Percentiles rank a stretch among this genome's conserved stretches.
Conservation (phyloP, 2,888 invertebrate genomes). For the Bombylius discolor region DNA sequence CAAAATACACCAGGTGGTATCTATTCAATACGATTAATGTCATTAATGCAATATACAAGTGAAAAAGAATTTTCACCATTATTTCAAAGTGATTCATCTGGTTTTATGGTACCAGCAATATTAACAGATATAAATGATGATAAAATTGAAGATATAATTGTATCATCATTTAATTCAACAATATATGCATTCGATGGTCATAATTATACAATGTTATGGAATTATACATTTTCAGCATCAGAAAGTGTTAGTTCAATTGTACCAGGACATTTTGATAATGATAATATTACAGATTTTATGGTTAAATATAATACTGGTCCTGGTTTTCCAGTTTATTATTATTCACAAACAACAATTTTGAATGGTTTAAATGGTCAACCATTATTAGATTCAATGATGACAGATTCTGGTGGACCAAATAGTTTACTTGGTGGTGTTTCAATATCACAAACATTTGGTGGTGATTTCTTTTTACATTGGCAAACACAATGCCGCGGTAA, state of each 20-base stretch:
- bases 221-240: conserved; percentile 47
- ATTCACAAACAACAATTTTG: conserved; percentile 43
- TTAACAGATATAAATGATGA: conserved; percentile 61
- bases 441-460: conserved; percentile 43
- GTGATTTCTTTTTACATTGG: conserved; percentile 70
- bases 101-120: conserved; percentile 52
- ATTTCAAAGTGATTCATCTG: conserved; percentile 47
- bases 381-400: conserved; percentile 31
- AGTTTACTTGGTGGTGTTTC: conserved; percentile 34
- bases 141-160: conserved; percentile 55
- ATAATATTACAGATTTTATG: conserved; percentile 64
- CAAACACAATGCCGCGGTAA: conserved; percentile 44
- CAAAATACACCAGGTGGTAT: conserved; percentile 59
- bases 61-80: conserved; percentile 42
- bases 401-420: conserved; percentile 34
- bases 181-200: conserved; percentile 59
- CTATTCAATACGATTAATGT: conserved; percentile 47
- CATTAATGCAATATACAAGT: conserved; percentile 39
- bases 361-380: conserved; percentile 30
- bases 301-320: conserved; percentile 54
- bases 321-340: conserved; percentile 60
- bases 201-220: conserved; percentile 57
- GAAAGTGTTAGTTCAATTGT: conserved; percentile 65
- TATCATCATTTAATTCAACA: conserved; percentile 58
- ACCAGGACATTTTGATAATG: conserved; percentile 65